These are phyloP conservation scores for Falco naumanni DNA, from an alignment of 2,797 vertebrate genomes.

Conservation along the genomic window DNA sequence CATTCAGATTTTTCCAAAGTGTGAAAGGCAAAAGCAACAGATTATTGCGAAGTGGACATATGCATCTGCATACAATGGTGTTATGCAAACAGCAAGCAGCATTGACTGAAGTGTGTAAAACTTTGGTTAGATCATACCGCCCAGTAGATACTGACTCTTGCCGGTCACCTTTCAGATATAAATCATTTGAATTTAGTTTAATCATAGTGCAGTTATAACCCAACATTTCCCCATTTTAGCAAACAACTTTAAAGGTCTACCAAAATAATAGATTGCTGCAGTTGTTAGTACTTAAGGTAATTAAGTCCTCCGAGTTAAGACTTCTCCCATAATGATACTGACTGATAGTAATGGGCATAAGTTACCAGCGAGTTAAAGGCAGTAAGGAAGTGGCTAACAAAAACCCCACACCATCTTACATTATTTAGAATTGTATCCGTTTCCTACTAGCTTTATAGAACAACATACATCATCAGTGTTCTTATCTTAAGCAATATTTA, in stretches of 20 bases:
- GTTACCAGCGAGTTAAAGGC: background rate
- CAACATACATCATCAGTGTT: background rate
- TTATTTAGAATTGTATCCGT: background rate
- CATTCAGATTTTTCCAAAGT: conserved; percentile 65
- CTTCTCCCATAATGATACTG: background rate
- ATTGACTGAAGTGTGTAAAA: conserved; percentile 82
- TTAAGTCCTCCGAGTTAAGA: background rate
- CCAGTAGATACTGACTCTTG: conserved; percentile 93
- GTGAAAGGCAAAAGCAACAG: conserved; percentile 80
- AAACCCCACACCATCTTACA: background rate
- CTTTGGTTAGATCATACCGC: conserved; percentile 92
- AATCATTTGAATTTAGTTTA: conserved; percentile 86
- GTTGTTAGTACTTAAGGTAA: conserved; percentile 39
- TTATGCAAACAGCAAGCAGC: conserved; percentile 87
- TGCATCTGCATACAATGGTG: conserved; percentile 75
- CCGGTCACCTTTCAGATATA: conserved; percentile 98
- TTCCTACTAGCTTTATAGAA: background rate
- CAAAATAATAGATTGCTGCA: conserved; percentile 44
- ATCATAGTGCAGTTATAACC: conserved; percentile 71
- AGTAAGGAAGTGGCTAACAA: background rate
- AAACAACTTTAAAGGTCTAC: conserved; percentile 66
- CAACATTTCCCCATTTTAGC: conserved; percentile 69
- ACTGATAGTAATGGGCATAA: background rate
- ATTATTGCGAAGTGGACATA: conserved; percentile 70
- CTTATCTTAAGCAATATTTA: background rate